Conservation (phyloP, 2,888 invertebrate genomes). For the Meghimatium bilineatum region DNA sequence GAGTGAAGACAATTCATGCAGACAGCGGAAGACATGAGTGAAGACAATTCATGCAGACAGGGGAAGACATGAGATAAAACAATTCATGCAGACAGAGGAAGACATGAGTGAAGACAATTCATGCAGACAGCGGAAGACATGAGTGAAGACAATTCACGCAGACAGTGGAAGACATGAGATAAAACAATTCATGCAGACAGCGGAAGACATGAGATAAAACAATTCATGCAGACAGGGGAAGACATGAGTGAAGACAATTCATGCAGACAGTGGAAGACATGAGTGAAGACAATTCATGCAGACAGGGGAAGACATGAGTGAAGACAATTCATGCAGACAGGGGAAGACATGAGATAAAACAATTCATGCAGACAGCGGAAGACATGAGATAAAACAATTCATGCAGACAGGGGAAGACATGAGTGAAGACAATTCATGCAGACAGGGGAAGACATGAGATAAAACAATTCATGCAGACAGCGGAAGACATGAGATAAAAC, state of each 20-base stretch:
- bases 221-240: not conserved
- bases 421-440: not conserved
- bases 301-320: not conserved
- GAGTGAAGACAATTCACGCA: not conserved
- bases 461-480: not conserved
- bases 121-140: not conserved
- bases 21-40: not conserved
- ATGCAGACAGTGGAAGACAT: not conserved
- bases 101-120: not conserved
- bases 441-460: not conserved
- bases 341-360: not conserved
- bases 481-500: not conserved
- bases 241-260: not conserved
- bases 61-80: not conserved
- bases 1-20: too few species aligned
- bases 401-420: not conserved
- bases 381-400: not conserved
- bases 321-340: not conserved
- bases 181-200: too few species aligned
- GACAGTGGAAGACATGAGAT: not conserved
- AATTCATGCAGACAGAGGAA: too few species aligned
- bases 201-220: not conserved
- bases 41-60: not conserved
- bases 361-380: not conserved
- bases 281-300: too few species aligned